A percentile compares a stretch with the other conserved stretches of the same genome.
phyloP scores from a whole-genome alignment of 2,113 vertebrate species.

The Eupsittula cactorum region DNA sequence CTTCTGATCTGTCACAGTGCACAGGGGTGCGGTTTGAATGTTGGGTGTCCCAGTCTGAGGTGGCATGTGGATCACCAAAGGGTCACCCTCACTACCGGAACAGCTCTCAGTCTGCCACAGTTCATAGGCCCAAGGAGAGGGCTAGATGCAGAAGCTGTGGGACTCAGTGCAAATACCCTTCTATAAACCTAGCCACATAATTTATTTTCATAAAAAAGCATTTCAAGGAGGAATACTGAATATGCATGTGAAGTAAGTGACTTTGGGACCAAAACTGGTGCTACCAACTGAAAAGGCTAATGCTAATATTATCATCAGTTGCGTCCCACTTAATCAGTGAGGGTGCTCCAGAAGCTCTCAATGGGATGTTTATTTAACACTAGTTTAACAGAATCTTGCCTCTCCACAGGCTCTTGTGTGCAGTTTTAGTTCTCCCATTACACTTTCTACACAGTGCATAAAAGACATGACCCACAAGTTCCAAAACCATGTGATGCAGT shows the following conservation, averaged over 20 bases:
- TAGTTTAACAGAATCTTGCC: not conserved
- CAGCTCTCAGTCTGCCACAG: not conserved
- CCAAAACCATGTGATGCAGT: not conserved
- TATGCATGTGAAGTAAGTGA: not conserved
- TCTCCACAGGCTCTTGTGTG: fast-evolving
- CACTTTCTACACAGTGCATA: not conserved
- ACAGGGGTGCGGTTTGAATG: not conserved
- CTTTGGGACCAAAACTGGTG: not conserved
- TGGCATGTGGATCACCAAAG: not conserved
- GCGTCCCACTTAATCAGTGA: not conserved
- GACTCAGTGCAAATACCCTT: not conserved
- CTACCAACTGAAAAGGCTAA: not conserved
- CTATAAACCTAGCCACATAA: not conserved
- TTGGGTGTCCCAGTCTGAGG: not conserved
- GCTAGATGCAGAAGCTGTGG: not conserved
- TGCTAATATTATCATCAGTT: not conserved
- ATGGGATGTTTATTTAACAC: not conserved
- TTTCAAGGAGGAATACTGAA: not conserved
- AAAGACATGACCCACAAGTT: not conserved
- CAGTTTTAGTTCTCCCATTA: not conserved
- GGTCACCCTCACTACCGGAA: not conserved
- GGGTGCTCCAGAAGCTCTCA: not conserved
- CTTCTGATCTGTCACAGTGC: not conserved
- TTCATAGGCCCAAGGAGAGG: not conserved
- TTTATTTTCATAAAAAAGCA: not conserved